Evolutionary conservation across 2,113 vertebrate species (phyloP).

Genomic region (Pollimyrus isidori): DNA sequence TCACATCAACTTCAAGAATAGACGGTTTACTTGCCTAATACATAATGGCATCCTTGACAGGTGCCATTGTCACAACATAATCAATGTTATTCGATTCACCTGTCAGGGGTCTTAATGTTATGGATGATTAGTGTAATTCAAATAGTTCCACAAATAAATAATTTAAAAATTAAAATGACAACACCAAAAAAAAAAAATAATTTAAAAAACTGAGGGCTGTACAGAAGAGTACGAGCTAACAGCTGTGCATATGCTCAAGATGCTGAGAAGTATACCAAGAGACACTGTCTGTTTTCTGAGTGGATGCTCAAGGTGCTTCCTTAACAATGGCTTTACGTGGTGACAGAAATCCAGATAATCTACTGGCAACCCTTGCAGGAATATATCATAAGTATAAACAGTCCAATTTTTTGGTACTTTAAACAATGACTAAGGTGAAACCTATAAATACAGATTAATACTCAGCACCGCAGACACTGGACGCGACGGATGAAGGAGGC

Average conservation of each 20-base stretch:
- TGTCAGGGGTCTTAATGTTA: background rate
- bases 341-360: background rate
- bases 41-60: too few species aligned
- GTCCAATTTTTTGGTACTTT: too few species aligned
- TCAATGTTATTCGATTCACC: too few species aligned
- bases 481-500: background rate
- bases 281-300: background rate
- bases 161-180: conserved; percentile 44
- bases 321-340: background rate
- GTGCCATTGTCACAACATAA: too few species aligned
- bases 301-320: background rate
- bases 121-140: background rate
- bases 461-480: background rate
- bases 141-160: conserved; percentile 26
- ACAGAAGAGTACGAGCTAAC: background rate
- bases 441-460: background rate
- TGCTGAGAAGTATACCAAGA: background rate
- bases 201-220: too few species aligned
- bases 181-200: background rate
- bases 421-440: background rate
- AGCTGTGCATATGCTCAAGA: background rate
- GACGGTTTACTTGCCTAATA: too few species aligned
- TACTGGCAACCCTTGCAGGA: background rate
- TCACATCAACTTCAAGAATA: too few species aligned
- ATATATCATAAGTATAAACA: too few species aligned